Evolutionary conservation across 2,888 invertebrate genomes (phyloP).

Genomic region (Leptinotarsa tumamoca): DNA sequence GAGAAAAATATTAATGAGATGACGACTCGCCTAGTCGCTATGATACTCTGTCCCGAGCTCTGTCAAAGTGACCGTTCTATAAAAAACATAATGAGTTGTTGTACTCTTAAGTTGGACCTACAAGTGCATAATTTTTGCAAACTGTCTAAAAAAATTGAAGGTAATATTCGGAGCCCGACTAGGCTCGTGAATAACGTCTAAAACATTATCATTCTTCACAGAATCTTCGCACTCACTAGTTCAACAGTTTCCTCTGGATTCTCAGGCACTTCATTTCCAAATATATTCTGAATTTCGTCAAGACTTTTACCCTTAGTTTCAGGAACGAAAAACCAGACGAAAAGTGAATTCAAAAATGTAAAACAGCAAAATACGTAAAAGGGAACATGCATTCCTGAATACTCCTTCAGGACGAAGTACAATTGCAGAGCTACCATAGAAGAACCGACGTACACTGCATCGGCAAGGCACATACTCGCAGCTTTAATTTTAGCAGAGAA

Average conservation of each 20-base stretch:
- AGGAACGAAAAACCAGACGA: slow-evolving; percentile 58
- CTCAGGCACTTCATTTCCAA: slow-evolving; percentile 50
- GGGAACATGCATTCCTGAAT: slow-evolving; percentile 60
- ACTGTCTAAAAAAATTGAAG: no score
- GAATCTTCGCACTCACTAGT: neutral
- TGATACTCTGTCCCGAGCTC: no score
- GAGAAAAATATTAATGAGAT: no score
- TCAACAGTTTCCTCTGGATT: neutral
- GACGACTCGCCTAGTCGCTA: no score
- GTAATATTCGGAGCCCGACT: no score
- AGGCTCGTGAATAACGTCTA: no score
- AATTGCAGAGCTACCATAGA: slow-evolving; percentile 59
- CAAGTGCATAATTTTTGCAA: no score
- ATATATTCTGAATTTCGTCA: slow-evolving; percentile 62
- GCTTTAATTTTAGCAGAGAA: slow-evolving; percentile 64
- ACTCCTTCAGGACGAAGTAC: slow-evolving; percentile 55
- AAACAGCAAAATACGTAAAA: slow-evolving; percentile 60
- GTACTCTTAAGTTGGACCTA: no score
- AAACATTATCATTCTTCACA: neutral
- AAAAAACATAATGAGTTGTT: no score
- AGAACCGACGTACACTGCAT: slow-evolving; percentile 60
- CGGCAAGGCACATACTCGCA: slow-evolving; percentile 62
- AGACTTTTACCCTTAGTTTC: slow-evolving; percentile 63
- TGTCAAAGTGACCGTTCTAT: no score
- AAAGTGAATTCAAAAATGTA: slow-evolving; percentile 57